phyloP scores from a whole-genome alignment of 2,888 invertebrate genomes.

The Melanophora roralis region DNA sequence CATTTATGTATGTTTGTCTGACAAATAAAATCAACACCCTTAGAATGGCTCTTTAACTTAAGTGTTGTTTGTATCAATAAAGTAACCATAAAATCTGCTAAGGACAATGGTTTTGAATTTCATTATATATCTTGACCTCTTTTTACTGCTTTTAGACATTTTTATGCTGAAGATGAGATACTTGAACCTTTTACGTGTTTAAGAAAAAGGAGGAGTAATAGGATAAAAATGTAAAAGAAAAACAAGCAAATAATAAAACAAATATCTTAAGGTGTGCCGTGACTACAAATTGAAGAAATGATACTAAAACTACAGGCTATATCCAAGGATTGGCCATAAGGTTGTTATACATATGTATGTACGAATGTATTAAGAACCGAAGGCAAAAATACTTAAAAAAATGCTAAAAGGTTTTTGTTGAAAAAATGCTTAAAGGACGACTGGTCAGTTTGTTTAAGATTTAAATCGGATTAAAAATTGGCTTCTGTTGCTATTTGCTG shows the following conservation, averaged over 20 bases:
- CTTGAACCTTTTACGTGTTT: background rate
- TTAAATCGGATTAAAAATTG: slow-evolving; percentile 30
- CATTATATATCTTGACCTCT: background rate
- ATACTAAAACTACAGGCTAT: too few species aligned
- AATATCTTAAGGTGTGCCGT: slow-evolving; percentile 22
- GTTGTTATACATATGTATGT: background rate
- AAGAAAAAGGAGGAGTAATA: background rate
- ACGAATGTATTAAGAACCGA: too few species aligned
- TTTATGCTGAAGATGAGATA: background rate
- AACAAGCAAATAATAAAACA: background rate
- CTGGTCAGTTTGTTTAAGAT: too few species aligned
- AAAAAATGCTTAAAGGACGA: too few species aligned
- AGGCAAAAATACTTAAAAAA: background rate
- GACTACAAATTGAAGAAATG: too few species aligned
- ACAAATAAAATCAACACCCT: slow-evolving; percentile 3
- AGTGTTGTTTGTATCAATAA: slow-evolving; percentile 15
- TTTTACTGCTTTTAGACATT: background rate
- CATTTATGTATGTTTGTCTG: too few species aligned
- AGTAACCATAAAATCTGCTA: slow-evolving; percentile 35
- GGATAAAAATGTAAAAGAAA: background rate
- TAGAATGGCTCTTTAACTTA: background rate
- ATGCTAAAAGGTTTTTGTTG: background rate
- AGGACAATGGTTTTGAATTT: slow-evolving; percentile 49
- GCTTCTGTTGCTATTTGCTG: too few species aligned
- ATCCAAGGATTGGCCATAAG: background rate